Percentiles rank a stretch among this genome's conserved stretches.
Evolutionary conservation across 2,113 vertebrate species (phyloP).

Genomic region (Orientallactaga bullata): DNA sequence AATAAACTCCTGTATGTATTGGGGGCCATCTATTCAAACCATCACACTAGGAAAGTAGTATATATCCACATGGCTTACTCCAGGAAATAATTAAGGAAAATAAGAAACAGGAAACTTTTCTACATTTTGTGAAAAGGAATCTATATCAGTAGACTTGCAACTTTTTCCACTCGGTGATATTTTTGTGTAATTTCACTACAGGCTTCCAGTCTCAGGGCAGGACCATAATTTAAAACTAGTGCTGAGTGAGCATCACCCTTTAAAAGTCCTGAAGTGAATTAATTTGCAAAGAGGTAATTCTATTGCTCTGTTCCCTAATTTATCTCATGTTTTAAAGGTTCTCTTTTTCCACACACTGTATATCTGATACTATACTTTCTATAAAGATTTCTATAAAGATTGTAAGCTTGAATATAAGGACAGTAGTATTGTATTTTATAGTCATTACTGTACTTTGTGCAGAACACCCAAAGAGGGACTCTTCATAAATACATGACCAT

Average conservation of each 20-base stretch:
- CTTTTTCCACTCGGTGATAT: background rate
- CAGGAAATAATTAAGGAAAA: constrained; percentile 11
- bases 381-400: background rate
- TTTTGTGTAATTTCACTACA: background rate
- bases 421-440: background rate
- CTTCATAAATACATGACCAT: background rate
- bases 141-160: background rate
- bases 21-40: too few relatives aligned
- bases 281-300: background rate
- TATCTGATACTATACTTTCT: background rate
- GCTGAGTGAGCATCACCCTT: background rate
- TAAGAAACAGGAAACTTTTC: background rate
- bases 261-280: background rate
- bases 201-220: background rate
- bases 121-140: constrained; percentile 13
- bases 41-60: background rate
- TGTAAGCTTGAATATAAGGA: background rate
- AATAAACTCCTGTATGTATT: too few relatives aligned
- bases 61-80: background rate
- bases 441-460: too few relatives aligned
- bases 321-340: background rate
- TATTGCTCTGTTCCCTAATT: background rate
- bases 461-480: background rate
- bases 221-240: background rate
- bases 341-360: background rate